Evolutionary conservation across 2,797 vertebrate species (phyloP), one percentile per base, ranked within the genome.

Genomic region (Acridotheres tristis): DNA sequence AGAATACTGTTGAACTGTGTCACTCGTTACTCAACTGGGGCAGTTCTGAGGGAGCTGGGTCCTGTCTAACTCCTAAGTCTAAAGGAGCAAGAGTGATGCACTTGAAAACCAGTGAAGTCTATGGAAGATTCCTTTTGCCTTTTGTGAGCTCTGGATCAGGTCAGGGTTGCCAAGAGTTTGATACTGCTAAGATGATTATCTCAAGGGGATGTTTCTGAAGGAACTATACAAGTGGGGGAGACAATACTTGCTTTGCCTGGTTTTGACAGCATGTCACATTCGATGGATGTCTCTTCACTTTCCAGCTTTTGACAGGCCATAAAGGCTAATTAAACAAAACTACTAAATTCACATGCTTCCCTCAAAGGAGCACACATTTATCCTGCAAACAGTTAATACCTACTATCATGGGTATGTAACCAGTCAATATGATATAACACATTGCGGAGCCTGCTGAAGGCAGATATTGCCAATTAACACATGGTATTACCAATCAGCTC

Each of bases 391-490:
- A 94, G 96, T 97, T 97, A 97, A 97, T 96, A 96, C 94, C 88
- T 94, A 89, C 93, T 85, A 96, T 84, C 86, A 74, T 34, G 89
- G 79, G 82, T 92, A 74, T 85, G 91, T 89, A 94, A 86, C 68
- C 93, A 94, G 89, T 94, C 92, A 90, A 91, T 96, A 95, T 93
- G 93, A 91, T 96, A 92, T 77, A 96, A 96, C 96, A 94, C 96
- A 97, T 96, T 97, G 94, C 67, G 21, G 92, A 96, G 85, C 86
- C 88, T 96, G 93, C 95, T 95, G 91, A 96, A 96, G 82, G 92
- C 95, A 97, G 93, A 97, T 97, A 97, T 97, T 96, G 90, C 96
- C 94, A 97, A 97, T 97, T 97, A 97, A 97, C 95, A 94, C 95
- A 92, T 96, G 90, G 71, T 96, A 95, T 89, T 93, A 95, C 94